Base-by-base conservation (phyloP, 2,797 vertebrate species). In the Chloroceryle amazona region DNA sequence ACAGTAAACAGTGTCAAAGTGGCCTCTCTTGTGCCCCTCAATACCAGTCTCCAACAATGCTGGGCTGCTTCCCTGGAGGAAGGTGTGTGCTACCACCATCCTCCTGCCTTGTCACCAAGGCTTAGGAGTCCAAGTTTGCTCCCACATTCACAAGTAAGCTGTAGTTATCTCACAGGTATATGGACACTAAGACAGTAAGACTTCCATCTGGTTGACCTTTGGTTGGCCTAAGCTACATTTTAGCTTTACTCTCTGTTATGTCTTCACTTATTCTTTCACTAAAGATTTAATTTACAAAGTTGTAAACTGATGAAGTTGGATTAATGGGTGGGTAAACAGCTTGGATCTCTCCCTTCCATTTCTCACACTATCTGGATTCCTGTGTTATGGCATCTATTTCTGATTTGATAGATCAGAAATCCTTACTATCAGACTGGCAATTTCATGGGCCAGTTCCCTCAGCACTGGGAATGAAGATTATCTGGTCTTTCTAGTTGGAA, bases 401-500 rank as follows among this genome's bases (percentile, higher is more conserved):
- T 52, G 39, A 82, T 85, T 89, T 91, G 78, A 90, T 80, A 90
- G 67, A 92, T 96, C 93, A 90, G 86, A 94, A 95, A 76, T 89
- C 89, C 83, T 82, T 86, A 52, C 78, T 71, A 80, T 85, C 60
- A 89, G 63, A 74, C 78, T 87, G 51, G 81, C 86, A 97, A 96
- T 97, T 97, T 96, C 96, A 96, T 91, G 95, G 96, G 37, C 92
- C 90, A 95, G 60, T 94, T 96, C 95, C 65, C 49, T 95, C 74
- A 85, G 60, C 84, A 54, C 42, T 80, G 51, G 20, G 63, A 10
- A 82, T 82, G 74, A 81, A 93, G 93, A 94, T 96, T 89, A 96
- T 93, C 93, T 71, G 60, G 86, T 91, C 67, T 84, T 95, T 94
- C 79, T 96, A 87, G 60, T 67, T 80, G 55, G 86, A 95, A 96